Base-by-base conservation (phyloP, 2,797 vertebrate genomes). In the Phrynocephalus vlangalii region DNA sequence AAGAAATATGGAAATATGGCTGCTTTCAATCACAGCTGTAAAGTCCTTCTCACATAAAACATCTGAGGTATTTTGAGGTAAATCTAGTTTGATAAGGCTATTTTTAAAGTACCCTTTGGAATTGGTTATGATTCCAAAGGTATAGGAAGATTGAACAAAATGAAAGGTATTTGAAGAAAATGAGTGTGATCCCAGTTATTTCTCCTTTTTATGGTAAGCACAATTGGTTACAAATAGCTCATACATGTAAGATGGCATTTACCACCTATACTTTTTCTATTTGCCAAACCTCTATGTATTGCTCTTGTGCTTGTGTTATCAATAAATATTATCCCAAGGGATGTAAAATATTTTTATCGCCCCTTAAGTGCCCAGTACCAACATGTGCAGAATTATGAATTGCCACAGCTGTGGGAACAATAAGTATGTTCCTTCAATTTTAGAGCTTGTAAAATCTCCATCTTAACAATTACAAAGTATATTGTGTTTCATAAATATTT, bases 401-500 rank as follows among this genome's bases (percentile, higher is more conserved):
- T 56, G 26, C 33, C 60, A 85, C 75, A 60, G 68, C 63, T 88
- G 48, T 75, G 79, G 20, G 84, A 85, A 85, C 71, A 85, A 85
- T 85, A 88, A 85, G 26, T 76, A 44, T 85, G 83, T 85, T 85
- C 50, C 71, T 85, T 88, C 73, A 85, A 82, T 85, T 85, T 73
- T 85, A 68, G 33, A 50, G 71, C 63, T 88, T 85, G 63, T 88
- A 88, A 76, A 85, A 82, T 76, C 63, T 85, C 83, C 24, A 48
- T 85, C 33, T 82, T 85, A 88, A 82, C 71, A 82, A 67, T 88
- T 85, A 76, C 78, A 44, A 82, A 70, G 30, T 60, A 80, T 88
- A 85, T 82, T 82, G 71, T 79, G 76, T 88, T 85, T 44, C 71
- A 88, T 88, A 88, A 85, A 88, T 88, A 88, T 88, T 88, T 81